phyloP scores from a whole-genome alignment of 2,113 vertebrate species.

The Argyrosomus japonicus region DNA sequence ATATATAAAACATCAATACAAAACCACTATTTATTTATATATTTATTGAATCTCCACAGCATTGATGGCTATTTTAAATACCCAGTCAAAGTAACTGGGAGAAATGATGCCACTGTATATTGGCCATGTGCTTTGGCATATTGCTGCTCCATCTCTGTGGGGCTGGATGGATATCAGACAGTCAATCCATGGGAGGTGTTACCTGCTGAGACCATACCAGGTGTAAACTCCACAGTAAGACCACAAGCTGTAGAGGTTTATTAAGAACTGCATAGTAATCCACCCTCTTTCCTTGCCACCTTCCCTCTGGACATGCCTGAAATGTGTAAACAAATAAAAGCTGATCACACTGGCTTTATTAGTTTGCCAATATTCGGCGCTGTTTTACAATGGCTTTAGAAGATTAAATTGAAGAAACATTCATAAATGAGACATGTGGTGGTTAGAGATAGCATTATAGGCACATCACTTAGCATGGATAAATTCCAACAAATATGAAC shows the following conservation, averaged over 20 bases:
- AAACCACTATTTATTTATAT: neutral
- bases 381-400: conserved; percentile 27
- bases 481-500: neutral
- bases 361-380: conserved; percentile 27
- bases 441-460: conserved; percentile 3
- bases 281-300: neutral
- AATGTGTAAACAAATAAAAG: conserved; percentile 52
- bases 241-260: conserved; percentile 58
- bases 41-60: neutral
- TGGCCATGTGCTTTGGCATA: conserved; percentile 61
- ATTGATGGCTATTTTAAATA: neutral
- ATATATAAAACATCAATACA: neutral
- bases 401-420: conserved; percentile 33
- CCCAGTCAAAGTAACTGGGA: neutral
- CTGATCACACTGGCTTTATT: conserved; percentile 24
- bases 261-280: conserved; percentile 57
- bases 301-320: neutral
- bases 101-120: conserved; percentile 42
- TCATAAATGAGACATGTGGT: conserved; percentile 34
- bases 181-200: conserved; percentile 53
- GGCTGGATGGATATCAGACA: conserved; percentile 66
- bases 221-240: conserved; percentile 73
- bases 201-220: conserved; percentile 74
- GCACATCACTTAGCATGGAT: neutral
- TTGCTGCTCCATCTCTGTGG: conserved; percentile 40